Evolutionary conservation across 1,140 invertebrate species (phyloP).

Genomic region (Lepeophtheirus salmonis): DNA sequence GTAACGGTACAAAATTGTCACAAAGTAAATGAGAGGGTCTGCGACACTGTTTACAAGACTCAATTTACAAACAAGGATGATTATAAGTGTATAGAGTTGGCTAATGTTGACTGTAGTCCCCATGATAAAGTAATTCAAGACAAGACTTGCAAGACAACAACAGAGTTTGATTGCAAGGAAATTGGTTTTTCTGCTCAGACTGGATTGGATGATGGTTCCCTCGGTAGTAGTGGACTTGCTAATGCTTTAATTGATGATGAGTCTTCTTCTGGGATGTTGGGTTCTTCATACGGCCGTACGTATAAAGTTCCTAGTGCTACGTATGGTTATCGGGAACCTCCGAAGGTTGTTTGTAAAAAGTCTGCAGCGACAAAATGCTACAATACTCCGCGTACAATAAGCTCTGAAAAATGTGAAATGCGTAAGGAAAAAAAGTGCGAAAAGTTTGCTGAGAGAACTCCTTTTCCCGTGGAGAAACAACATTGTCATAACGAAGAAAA

Average conservation of each 20-base stretch:
- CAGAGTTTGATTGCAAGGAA: background rate
- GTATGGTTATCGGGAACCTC: background rate
- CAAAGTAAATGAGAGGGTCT: background rate
- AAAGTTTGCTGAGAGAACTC: background rate
- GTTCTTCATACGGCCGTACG: background rate
- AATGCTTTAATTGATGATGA: background rate
- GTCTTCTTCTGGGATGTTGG: background rate
- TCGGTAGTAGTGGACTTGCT: background rate
- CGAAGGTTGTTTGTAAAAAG: background rate
- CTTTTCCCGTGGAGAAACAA: background rate
- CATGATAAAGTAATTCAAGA: background rate
- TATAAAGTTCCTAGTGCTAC: background rate
- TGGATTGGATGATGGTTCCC: background rate
- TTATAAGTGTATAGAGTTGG: background rate
- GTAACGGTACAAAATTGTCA: background rate
- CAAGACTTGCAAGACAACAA: background rate
- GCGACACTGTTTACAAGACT: background rate
- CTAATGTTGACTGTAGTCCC: background rate
- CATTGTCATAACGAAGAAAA: background rate
- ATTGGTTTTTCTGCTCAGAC: no score
- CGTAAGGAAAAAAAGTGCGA: background rate
- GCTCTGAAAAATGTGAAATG: background rate
- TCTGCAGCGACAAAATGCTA: background rate
- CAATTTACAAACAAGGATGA: background rate
- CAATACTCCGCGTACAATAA: background rate